These are phyloP conservation scores for Cladopsammia gracilis DNA, from an alignment of 64 coral and sea anemone species.

Conservation along the genomic window DNA sequence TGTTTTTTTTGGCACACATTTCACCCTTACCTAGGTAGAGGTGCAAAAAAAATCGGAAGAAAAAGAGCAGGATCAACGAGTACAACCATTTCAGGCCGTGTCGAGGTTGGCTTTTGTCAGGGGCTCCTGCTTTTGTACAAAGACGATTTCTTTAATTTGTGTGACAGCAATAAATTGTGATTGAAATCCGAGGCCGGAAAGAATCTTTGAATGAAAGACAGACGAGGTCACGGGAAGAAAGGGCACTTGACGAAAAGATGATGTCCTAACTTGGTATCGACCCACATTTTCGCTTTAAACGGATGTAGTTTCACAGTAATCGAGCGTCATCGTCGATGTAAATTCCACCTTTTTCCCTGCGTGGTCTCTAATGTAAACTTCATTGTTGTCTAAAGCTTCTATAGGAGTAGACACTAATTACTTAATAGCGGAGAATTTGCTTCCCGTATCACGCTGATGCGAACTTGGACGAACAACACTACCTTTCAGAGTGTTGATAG, in stretches of 20 bases:
- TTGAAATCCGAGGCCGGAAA: conserved; percentile 4
- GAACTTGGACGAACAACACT: not conserved
- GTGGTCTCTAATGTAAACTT: not conserved
- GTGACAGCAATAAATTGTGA: conserved; percentile 4
- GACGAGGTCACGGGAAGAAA: not conserved
- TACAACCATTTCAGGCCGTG: too few species aligned
- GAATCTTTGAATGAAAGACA: not conserved
- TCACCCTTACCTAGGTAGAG: too few species aligned
- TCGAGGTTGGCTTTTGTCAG: too few species aligned
- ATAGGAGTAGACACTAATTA: not conserved
- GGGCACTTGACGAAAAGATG: too few species aligned
- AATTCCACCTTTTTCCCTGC: not conserved
- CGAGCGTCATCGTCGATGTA: not conserved
- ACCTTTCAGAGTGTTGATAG: not conserved
- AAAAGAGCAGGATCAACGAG: too few species aligned
- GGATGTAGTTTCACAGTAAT: not conserved
- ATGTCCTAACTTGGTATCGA: not conserved
- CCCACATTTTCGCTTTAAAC: not conserved
- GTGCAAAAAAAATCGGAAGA: too few species aligned
- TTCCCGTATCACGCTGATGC: not conserved
- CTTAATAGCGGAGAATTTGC: not conserved
- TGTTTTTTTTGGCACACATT: too few species aligned
- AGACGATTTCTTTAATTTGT: not conserved
- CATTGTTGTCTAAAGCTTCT: not conserved
- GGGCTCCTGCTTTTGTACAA: too few species aligned